Percentiles rank a stretch among this genome's conserved stretches.
These are phyloP conservation scores for Pteropus alecto DNA, from an alignment of 2,113 vertebrate species.

Conservation along the genomic window DNA sequence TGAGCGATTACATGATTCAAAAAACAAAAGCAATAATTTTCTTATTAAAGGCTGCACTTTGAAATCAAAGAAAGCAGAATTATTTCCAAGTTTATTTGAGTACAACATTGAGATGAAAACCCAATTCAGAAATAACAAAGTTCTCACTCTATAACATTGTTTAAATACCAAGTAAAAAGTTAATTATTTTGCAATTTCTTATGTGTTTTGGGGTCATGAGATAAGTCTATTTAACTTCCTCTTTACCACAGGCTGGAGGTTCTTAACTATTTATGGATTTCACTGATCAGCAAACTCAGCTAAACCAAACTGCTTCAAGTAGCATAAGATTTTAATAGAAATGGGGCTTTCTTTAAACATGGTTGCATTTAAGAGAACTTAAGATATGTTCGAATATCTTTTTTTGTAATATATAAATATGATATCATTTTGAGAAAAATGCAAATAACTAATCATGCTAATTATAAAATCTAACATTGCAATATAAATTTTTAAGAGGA, in stretches of 20 bases:
- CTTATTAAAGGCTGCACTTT: slow-evolving; percentile 27
- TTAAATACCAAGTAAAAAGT: slow-evolving; percentile 42
- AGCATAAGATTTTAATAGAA: not conserved
- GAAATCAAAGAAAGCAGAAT: slow-evolving; percentile 32
- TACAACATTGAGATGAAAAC: not conserved
- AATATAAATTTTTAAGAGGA: not conserved
- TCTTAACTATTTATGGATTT: slow-evolving; percentile 58
- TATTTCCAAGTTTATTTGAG: slow-evolving; percentile 32
- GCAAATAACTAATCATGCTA: not conserved
- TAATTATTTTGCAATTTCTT: slow-evolving; percentile 45
- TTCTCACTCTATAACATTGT: not conserved
- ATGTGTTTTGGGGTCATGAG: slow-evolving; percentile 45
- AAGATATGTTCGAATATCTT: not conserved
- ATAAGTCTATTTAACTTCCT: slow-evolving; percentile 59
- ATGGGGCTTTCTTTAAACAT: not conserved
- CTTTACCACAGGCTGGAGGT: slow-evolving; percentile 22
- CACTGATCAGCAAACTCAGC: not conserved
- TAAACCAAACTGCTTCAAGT: not conserved
- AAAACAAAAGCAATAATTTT: slow-evolving; percentile 36
- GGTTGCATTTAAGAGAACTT: not conserved
- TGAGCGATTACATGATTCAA: not conserved
- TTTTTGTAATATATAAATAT: not conserved
- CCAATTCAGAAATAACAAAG: not conserved
- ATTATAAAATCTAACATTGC: not conserved
- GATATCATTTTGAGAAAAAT: not conserved